phyloP scores from a whole-genome alignment of 2,888 invertebrate genomes.

The Pomacea canaliculata region DNA sequence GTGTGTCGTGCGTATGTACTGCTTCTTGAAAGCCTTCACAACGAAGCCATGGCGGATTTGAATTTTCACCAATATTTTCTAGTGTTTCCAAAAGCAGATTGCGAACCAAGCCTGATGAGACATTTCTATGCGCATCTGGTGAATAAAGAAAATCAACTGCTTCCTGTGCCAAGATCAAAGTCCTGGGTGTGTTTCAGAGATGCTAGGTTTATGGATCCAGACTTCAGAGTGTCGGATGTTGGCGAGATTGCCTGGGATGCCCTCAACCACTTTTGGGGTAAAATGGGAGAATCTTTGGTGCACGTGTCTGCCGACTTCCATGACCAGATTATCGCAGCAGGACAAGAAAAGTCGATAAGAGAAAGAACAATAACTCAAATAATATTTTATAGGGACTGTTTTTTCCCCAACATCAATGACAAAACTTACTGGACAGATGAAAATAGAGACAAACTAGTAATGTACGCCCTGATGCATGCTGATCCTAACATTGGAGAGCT shows the following conservation, averaged over 20 bases:
- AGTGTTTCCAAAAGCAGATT: slow-evolving; percentile 4
- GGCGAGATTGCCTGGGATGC: slow-evolving; percentile 26
- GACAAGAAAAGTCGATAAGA: slow-evolving; percentile 19
- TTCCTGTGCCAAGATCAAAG: slow-evolving; percentile 1
- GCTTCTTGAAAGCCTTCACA: slow-evolving; percentile 39
- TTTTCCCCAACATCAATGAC: slow-evolving; percentile 44
- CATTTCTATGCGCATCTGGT: slow-evolving; percentile 20
- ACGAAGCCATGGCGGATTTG: background rate
- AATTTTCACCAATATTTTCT: slow-evolving; percentile 19
- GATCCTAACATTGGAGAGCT: slow-evolving; percentile 41
- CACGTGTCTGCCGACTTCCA: slow-evolving; percentile 26
- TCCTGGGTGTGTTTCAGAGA: slow-evolving; percentile 26
- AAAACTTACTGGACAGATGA: slow-evolving; percentile 14
- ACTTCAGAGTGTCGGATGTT: slow-evolving; percentile 18
- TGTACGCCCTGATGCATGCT: slow-evolving; percentile 40
- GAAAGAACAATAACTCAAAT: slow-evolving; percentile 7
- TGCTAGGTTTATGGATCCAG: slow-evolving; percentile 40
- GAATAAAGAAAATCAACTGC: background rate
- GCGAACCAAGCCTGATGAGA: slow-evolving; percentile 1
- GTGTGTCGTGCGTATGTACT: slow-evolving; percentile 42
- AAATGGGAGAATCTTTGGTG: slow-evolving; percentile 11
- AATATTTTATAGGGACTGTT: slow-evolving; percentile 40
- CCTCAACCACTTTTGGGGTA: slow-evolving; percentile 22
- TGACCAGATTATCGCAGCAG: slow-evolving; percentile 28
- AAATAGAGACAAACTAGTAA: slow-evolving; percentile 35